Evolutionary conservation across 2,113 vertebrate species (phyloP).

Genomic region (Solenodon paradoxus): DNA sequence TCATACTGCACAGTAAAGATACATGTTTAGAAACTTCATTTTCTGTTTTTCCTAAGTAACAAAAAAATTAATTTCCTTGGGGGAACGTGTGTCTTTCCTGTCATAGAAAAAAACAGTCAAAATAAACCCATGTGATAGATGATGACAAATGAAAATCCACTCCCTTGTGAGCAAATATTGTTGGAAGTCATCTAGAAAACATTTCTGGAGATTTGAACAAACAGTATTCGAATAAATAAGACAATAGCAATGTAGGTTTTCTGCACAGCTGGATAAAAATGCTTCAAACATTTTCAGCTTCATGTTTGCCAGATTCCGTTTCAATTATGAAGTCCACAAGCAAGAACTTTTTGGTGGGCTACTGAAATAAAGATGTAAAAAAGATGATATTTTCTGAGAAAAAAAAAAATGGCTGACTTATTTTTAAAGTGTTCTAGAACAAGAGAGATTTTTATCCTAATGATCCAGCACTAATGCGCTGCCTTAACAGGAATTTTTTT

Average conservation of each 20-base stretch:
- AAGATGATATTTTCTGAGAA: neutral
- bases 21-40: neutral
- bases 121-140: neutral
- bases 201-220: neutral
- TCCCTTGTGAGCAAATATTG: slow-evolving; percentile 14
- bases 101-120: neutral
- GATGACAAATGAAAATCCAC: neutral
- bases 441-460: neutral
- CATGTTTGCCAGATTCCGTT: neutral
- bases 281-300: slow-evolving; percentile 11
- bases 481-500: neutral
- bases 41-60: neutral
- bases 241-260: neutral
- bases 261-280: neutral
- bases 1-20: neutral
- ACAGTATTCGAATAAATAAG: neutral
- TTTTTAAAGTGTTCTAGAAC: too few species aligned
- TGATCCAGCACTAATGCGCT: too few species aligned
- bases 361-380: neutral
- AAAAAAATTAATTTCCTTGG: neutral
- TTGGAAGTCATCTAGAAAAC: neutral
- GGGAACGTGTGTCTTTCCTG: slow-evolving; percentile 8
- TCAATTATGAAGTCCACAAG: neutral
- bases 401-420: neutral
- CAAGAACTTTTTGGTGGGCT: neutral